These are phyloP conservation scores for Sitta carolinensis DNA, from an alignment of 2,797 vertebrate species.

Conservation along the genomic window DNA sequence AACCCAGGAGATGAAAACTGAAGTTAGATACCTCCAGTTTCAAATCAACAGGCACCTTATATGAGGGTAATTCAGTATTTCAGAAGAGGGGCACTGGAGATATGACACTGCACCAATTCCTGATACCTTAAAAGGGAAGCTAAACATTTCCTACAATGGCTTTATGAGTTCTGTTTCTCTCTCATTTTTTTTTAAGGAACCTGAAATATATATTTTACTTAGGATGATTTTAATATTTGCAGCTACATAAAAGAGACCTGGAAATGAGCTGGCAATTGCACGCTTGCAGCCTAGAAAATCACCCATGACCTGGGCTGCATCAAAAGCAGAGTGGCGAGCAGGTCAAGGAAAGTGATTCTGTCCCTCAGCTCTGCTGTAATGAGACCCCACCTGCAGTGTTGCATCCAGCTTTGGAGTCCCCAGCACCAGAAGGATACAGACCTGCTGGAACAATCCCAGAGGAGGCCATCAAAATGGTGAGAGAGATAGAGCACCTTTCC, in stretches of 20 bases:
- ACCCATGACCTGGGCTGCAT: background rate
- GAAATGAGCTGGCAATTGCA: background rate
- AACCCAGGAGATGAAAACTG: background rate
- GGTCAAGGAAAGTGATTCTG: background rate
- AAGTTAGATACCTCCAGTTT: background rate
- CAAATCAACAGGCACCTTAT: background rate
- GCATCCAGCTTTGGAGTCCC: background rate
- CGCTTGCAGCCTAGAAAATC: background rate
- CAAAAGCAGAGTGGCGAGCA: rapidly evolving
- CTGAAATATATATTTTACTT: background rate
- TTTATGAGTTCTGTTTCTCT: background rate
- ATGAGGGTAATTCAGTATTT: background rate
- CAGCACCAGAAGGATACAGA: background rate
- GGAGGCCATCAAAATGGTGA: background rate
- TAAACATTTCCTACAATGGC: background rate
- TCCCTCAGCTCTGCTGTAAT: background rate
- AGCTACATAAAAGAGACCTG: background rate
- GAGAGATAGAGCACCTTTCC: background rate
- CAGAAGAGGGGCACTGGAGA: background rate
- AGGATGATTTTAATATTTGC: background rate
- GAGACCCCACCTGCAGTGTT: background rate
- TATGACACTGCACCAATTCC: background rate
- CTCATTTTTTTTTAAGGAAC: background rate
- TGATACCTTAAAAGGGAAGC: background rate
- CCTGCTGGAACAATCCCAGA: background rate